phyloP scores from a whole-genome alignment of 2,797 vertebrate species.

The Channallabes apus region DNA sequence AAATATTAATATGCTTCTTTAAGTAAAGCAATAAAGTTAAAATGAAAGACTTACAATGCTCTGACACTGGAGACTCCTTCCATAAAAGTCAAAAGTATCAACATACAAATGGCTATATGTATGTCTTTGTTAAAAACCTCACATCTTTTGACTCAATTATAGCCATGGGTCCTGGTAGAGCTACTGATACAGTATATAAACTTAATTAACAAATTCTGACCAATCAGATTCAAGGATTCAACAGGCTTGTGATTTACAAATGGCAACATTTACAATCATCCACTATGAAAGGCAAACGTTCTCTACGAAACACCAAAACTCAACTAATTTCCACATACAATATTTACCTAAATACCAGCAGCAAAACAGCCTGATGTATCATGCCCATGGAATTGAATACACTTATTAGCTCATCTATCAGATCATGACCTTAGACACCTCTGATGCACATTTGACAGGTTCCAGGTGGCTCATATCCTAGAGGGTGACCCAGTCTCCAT shows the following conservation, averaged over 20 bases:
- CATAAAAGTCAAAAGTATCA: no score
- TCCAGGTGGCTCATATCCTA: slow-evolving; percentile 91
- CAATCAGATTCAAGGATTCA: no score
- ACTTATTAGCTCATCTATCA: background rate
- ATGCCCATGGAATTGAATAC: background rate
- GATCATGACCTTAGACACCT: background rate
- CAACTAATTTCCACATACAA: background rate
- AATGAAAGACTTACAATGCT: background rate
- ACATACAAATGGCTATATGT: background rate
- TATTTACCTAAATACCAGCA: background rate
- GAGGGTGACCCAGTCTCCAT: slow-evolving; percentile 74
- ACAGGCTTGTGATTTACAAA: no score
- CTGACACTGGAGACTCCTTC: background rate
- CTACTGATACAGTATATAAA: no score
- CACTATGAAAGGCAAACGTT: no score
- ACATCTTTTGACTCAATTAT: background rate
- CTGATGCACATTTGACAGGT: slow-evolving; percentile 69
- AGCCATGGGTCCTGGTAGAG: no score
- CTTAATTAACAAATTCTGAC: no score
- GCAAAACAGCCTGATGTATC: background rate
- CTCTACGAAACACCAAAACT: no score
- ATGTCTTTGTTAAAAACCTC: background rate
- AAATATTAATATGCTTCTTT: background rate
- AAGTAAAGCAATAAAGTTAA: background rate
- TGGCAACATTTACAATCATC: no score